phyloP scores from a whole-genome alignment of 1,140 invertebrate genomes.

The Zophobas atratus region DNA sequence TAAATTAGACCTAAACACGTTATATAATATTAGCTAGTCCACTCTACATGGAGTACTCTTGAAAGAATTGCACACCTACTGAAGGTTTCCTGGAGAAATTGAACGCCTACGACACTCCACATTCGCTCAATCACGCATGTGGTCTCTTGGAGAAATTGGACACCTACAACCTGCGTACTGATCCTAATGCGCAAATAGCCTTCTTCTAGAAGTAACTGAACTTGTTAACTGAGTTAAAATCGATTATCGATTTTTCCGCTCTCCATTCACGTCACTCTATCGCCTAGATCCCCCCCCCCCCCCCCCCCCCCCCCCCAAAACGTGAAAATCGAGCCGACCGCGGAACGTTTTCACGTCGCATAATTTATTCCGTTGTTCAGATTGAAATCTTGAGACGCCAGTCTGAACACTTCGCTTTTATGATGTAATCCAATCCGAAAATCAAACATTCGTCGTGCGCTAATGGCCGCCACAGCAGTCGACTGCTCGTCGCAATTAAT shows the following conservation, averaged over 20 bases:
- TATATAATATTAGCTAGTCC: no score
- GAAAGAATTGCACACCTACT: no score
- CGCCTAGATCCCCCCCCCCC: not conserved
- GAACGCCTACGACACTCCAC: no score
- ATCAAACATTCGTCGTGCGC: constrained; percentile 16
- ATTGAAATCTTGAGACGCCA: constrained; percentile 3
- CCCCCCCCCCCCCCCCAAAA: not conserved
- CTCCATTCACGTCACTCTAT: not conserved
- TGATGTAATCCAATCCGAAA: constrained; percentile 31
- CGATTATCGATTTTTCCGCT: not conserved
- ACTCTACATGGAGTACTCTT: no score
- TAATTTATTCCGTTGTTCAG: constrained; percentile 13
- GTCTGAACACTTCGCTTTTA: constrained; percentile 16
- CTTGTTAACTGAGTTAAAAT: no score
- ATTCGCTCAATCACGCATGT: no score
- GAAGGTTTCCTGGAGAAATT: no score
- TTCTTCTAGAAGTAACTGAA: no score
- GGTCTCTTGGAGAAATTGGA: no score
- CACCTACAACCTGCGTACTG: no score
- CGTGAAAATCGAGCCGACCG: not conserved
- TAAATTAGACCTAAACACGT: no score
- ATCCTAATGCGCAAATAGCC: no score
- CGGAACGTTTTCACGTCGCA: constrained; percentile 10
- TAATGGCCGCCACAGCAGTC: constrained; percentile 21
- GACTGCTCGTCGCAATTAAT: constrained; percentile 5